A percentile compares a stretch with the other conserved stretches of the same genome.
phyloP scores from a whole-genome alignment of 1,140 invertebrate species.

The Apis cerana region DNA sequence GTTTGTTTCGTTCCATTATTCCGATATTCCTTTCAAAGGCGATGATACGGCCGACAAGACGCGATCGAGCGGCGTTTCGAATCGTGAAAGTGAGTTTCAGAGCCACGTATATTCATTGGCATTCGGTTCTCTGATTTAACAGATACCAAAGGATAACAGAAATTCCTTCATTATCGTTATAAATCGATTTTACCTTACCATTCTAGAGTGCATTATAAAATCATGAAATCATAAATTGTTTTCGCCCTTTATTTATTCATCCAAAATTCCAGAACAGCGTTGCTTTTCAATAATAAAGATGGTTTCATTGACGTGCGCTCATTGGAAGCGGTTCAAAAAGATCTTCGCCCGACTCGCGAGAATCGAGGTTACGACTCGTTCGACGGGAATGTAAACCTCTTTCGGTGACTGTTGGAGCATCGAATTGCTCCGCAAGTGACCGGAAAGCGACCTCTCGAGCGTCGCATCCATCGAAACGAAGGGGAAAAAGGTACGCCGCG shows the following conservation, averaged over 20 bases:
- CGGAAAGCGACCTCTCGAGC: constrained; percentile 4
- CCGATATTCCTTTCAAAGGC: neutral
- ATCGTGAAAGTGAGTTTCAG: neutral
- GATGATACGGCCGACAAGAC: neutral
- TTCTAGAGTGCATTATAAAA: too few relatives aligned
- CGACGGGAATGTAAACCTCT: constrained; percentile 12
- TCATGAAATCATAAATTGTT: too few relatives aligned
- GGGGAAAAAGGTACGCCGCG: neutral
- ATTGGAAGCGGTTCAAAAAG: constrained; percentile 1
- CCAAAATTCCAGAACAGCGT: neutral
- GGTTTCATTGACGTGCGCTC: too few relatives aligned
- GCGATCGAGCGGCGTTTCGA: neutral
- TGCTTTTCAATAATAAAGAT: neutral
- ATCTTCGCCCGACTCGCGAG: neutral
- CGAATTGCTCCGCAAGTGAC: constrained; percentile 14
- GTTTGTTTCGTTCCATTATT: neutral
- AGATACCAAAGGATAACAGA: neutral
- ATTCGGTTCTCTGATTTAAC: too few relatives aligned
- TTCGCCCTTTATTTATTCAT: neutral
- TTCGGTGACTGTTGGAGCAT: constrained; percentile 7
- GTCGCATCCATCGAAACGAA: neutral
- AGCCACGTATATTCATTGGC: neutral
- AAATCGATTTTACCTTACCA: too few relatives aligned
- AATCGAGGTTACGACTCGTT: constrained; percentile 42
- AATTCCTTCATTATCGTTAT: neutral